Evolutionary conservation across 2,888 invertebrate genomes (phyloP).

Genomic region (Drosophila demipolita): DNA sequence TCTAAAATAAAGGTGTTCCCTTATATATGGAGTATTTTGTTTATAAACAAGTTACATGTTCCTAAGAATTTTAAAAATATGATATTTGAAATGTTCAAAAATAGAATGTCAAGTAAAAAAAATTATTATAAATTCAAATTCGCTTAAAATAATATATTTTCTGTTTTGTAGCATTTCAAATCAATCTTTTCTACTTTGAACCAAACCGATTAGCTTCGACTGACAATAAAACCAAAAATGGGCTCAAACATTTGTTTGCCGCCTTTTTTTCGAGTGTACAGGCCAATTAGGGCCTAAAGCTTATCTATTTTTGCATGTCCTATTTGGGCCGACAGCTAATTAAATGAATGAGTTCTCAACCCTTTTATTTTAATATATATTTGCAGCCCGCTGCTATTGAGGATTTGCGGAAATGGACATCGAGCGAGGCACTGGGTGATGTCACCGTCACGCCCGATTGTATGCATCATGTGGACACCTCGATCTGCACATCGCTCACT

Average conservation of each 20-base stretch:
- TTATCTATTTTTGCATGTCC: conserved; percentile 62
- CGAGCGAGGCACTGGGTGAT: conserved; percentile 89
- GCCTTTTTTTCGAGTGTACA: background rate
- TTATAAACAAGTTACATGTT: too few relatives aligned
- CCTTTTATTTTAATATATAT: conserved; percentile 20
- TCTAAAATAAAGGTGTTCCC: background rate
- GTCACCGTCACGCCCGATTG: conserved; percentile 92
- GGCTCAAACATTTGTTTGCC: background rate
- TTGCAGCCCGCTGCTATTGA: conserved; percentile 91
- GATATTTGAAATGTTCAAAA: background rate
- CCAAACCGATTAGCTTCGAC: too few relatives aligned
- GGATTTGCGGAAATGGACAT: conserved; percentile 94
- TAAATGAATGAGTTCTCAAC: conserved; percentile 47
- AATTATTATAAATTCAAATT: background rate
- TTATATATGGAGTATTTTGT: background rate
- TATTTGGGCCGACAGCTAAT: conserved; percentile 56
- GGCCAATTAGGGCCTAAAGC: conserved; percentile 58
- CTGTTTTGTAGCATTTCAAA: background rate
- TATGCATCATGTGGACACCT: conserved; percentile 87
- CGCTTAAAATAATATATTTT: background rate
- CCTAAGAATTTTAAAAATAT: too few relatives aligned
- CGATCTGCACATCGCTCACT: conserved; percentile 86
- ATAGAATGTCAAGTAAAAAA: background rate
- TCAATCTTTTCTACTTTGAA: background rate
- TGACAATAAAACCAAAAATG: background rate